Evolutionary conservation across 2,888 invertebrate species (phyloP).

Genomic region (Scotopteryx bipunctaria): DNA sequence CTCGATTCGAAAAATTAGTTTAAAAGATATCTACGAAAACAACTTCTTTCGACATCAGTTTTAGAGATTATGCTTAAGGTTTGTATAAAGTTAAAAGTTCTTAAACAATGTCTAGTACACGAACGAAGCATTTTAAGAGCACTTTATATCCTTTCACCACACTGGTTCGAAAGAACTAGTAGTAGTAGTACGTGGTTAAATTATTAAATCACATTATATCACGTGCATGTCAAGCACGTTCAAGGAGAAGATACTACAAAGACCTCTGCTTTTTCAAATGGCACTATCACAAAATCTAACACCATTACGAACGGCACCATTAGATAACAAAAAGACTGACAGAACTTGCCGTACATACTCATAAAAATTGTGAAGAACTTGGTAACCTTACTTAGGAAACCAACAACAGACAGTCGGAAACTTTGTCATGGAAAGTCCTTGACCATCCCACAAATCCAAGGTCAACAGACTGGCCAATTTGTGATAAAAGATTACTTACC

Average conservation of each 20-base stretch:
- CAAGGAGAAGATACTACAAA: neutral
- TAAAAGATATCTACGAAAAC: conserved; percentile 15
- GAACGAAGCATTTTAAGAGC: too few relatives aligned
- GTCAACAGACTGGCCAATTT: conserved; percentile 22
- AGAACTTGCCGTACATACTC: too few relatives aligned
- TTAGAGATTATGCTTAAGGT: conserved; percentile 1
- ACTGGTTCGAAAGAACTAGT: too few relatives aligned
- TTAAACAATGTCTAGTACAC: neutral
- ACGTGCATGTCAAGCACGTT: conserved; percentile 2
- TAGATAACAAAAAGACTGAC: too few relatives aligned
- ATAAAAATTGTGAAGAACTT: too few relatives aligned
- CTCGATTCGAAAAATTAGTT: conserved; percentile 20
- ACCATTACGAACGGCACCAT: neutral
- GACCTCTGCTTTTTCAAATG: neutral
- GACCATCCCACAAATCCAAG: conserved; percentile 26
- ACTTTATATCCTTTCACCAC: too few relatives aligned
- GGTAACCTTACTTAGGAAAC: neutral
- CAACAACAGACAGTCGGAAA: neutral
- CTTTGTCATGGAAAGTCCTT: conserved; percentile 19
- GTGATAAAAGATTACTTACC: conserved; percentile 29
- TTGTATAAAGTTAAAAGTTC: neutral
- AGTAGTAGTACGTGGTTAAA: neutral
- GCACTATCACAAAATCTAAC: neutral
- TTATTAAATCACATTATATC: conserved; percentile 1
- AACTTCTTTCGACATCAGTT: conserved; percentile 15